These are phyloP conservation scores for Oedothorax gibbosus DNA, from an alignment of 1,140 invertebrate genomes.

Conservation along the genomic window DNA sequence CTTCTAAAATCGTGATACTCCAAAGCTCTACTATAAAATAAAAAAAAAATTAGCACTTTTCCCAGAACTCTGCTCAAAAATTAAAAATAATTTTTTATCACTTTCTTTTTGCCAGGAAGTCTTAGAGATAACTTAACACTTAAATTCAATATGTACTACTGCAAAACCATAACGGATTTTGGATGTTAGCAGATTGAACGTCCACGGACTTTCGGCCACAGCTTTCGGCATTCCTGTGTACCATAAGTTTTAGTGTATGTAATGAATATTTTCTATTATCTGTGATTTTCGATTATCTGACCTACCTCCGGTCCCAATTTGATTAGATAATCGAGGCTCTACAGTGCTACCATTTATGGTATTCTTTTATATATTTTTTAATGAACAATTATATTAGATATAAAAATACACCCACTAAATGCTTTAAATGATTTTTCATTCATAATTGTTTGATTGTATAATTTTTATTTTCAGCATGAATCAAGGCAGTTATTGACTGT, in stretches of 20 bases:
- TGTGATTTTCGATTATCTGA: background rate
- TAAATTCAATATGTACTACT: too few species aligned
- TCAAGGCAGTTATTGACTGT: slow-evolving; percentile 11
- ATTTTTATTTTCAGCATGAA: slow-evolving; percentile 19
- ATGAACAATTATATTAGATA: background rate
- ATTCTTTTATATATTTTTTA: background rate
- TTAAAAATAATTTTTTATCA: too few species aligned
- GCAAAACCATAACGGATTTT: too few species aligned
- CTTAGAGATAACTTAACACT: too few species aligned
- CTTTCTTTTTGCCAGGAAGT: too few species aligned
- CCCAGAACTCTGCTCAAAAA: too few species aligned
- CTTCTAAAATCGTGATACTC: too few species aligned
- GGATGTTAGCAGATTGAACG: background rate
- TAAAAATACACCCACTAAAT: background rate
- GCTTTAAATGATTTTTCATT: background rate
- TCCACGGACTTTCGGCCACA: too few species aligned
- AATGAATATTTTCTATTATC: background rate
- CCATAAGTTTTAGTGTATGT: too few species aligned
- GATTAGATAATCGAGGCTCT: background rate
- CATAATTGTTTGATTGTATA: background rate
- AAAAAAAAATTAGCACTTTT: too few species aligned
- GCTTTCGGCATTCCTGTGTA: too few species aligned
- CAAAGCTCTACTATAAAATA: too few species aligned
- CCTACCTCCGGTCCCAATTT: background rate
- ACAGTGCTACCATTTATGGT: background rate